A percentile compares a stretch with the other conserved stretches of the same genome.
Conservation (phyloP, 2,797 vertebrate genomes). For the Otus scops region DNA sequence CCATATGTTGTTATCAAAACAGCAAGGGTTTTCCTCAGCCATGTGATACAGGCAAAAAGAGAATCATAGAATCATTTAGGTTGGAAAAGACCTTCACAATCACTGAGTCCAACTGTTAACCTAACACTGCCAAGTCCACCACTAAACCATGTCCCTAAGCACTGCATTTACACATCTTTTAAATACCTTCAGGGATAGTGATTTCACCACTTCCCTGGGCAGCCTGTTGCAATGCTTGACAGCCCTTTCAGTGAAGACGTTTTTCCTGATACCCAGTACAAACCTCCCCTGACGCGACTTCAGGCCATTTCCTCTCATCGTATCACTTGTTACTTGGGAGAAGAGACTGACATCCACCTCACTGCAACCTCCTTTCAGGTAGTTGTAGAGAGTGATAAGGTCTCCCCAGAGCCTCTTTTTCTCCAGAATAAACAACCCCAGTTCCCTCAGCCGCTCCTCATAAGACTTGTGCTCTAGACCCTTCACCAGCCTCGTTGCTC, state of each 20-base stretch:
- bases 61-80: neutral
- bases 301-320: neutral
- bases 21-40: neutral
- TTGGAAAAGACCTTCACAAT: neutral
- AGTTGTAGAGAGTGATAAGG: neutral
- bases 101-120: neutral
- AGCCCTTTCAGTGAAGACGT: neutral
- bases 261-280: neutral
- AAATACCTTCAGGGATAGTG: neutral
- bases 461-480: neutral
- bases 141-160: neutral
- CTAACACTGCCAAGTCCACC: neutral
- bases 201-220: neutral
- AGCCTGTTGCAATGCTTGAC: neutral
- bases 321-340: rapidly evolving
- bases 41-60: neutral
- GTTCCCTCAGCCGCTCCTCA: neutral
- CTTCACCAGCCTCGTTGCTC: neutral
- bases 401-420: neutral
- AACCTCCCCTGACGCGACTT: neutral
- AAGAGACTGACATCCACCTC: neutral
- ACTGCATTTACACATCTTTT: neutral
- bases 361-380: neutral
- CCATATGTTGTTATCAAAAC: neutral
- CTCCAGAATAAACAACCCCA: too few relatives aligned